Percentiles rank a stretch among this genome's conserved stretches.
These are phyloP conservation scores for Ciona savignyi DNA, from an alignment of 23 tunicate genomes.

Conservation along the genomic window DNA sequence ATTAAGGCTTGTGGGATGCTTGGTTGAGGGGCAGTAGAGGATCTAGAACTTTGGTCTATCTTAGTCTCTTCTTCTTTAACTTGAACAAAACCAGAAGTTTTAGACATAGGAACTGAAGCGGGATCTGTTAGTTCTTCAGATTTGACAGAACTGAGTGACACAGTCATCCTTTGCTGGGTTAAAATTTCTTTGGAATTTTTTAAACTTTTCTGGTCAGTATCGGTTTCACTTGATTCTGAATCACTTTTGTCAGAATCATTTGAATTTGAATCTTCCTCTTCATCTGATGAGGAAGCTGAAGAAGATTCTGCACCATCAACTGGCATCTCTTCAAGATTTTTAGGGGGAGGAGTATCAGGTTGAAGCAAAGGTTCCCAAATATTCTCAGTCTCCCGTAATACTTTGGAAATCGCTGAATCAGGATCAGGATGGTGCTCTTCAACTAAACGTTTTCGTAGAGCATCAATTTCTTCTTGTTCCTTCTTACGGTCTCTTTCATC, in stretches of 20 bases:
- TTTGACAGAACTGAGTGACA: not conserved
- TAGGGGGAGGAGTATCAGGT: slow-evolving; percentile 89
- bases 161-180: not conserved
- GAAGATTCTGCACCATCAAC: slow-evolving; percentile 22
- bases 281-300: slow-evolving; percentile 54
- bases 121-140: not conserved
- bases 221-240: slow-evolving; percentile 67
- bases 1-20: not conserved
- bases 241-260: not conserved
- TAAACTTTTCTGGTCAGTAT: slow-evolving; percentile 18
- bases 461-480: slow-evolving; percentile 90
- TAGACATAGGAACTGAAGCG: not conserved
- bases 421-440: slow-evolving; percentile 94
- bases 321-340: slow-evolving; percentile 13
- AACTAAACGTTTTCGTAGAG: slow-evolving; percentile 58
- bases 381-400: slow-evolving; percentile 54
- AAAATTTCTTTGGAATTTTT: not conserved
- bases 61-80: too few species aligned
- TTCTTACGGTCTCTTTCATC: slow-evolving; percentile 89
- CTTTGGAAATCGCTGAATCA: slow-evolving; percentile 59
- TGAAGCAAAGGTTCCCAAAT: slow-evolving; percentile 88
- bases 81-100: not conserved
- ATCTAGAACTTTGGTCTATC: not conserved
- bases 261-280: slow-evolving; percentile 13
- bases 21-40: not conserved